These are phyloP conservation scores for Scaptomyza pallida DNA, from an alignment of 1,140 invertebrate genomes.

Conservation along the genomic window DNA sequence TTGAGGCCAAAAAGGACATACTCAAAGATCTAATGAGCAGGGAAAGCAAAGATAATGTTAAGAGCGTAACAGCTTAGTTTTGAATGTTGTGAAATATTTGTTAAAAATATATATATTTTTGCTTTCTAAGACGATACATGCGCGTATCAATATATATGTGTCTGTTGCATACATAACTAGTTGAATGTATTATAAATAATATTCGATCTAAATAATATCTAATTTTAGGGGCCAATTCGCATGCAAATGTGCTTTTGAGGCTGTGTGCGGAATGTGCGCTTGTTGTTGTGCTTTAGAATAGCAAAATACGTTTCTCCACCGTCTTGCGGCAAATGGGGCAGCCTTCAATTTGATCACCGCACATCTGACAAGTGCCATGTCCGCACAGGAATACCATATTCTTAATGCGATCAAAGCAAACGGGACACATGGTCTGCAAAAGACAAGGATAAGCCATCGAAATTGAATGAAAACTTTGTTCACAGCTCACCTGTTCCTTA, in stretches of 20 bases:
- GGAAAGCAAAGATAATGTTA: constrained; percentile 36
- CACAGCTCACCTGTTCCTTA: constrained; percentile 94
- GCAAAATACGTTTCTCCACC: constrained; percentile 96
- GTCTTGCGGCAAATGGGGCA: constrained; percentile 98
- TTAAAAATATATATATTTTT: constrained; percentile 61
- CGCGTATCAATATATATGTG: constrained; percentile 31
- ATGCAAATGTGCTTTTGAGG: constrained; percentile 43
- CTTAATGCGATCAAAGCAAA: constrained; percentile 97
- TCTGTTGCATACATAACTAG: constrained; percentile 43
- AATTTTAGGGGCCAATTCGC: constrained; percentile 48
- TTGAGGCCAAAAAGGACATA: constrained; percentile 91
- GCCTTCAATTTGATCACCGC: constrained; percentile 97
- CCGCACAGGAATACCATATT: constrained; percentile 99
- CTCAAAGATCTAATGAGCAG: constrained; percentile 84
- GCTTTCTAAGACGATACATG: constrained; percentile 61
- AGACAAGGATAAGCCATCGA: constrained; percentile 3
- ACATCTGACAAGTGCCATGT: constrained; percentile 99
- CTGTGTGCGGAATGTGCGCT: constrained; percentile 67
- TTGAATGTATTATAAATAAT: constrained; percentile 25
- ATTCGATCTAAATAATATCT: constrained; percentile 51
- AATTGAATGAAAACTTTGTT: background rate
- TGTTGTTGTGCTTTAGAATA: constrained; percentile 87
- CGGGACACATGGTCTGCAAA: constrained; percentile 97
- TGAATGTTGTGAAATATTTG: constrained; percentile 60
- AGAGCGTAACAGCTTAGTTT: constrained; percentile 53